A percentile compares a stretch with the other conserved stretches of the same genome.
These are phyloP conservation scores for Phaethon lepturus DNA, from an alignment of 2,113 vertebrate genomes.

Conservation along the genomic window DNA sequence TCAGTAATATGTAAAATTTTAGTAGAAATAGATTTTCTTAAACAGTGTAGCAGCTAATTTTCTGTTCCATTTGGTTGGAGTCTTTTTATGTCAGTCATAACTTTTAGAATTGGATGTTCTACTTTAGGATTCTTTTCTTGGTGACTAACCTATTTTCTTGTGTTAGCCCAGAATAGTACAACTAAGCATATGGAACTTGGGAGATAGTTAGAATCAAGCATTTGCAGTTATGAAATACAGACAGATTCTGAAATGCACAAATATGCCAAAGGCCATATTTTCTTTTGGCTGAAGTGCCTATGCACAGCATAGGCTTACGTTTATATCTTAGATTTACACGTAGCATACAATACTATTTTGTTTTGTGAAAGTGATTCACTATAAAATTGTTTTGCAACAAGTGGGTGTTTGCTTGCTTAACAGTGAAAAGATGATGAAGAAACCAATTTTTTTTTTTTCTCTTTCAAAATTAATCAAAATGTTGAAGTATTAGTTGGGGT, in stretches of 20 bases:
- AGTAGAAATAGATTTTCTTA: slow-evolving; percentile 4
- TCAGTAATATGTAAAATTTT: neutral
- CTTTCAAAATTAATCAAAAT: neutral
- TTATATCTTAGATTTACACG: neutral
- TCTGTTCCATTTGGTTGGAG: slow-evolving; percentile 17
- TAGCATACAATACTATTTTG: neutral
- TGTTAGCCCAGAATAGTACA: slow-evolving; percentile 3
- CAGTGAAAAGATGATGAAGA: neutral
- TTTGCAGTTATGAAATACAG: slow-evolving; percentile 15
- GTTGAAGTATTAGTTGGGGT: neutral
- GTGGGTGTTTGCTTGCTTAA: neutral
- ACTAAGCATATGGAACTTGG: slow-evolving; percentile 1
- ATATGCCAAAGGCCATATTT: slow-evolving; percentile 14
- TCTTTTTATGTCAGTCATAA: neutral
- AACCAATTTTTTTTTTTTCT: neutral
- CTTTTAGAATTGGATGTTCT: slow-evolving; percentile 47
- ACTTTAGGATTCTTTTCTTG: slow-evolving; percentile 36
- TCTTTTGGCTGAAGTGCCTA: neutral
- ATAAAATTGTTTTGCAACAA: neutral
- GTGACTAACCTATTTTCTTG: slow-evolving; percentile 47
- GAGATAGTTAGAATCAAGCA: slow-evolving; percentile 4
- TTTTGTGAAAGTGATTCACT: neutral
- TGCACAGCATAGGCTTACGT: slow-evolving; percentile 9
- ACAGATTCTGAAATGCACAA: slow-evolving; percentile 34
- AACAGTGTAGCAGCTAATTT: slow-evolving; percentile 30